A percentile compares a stretch with the other conserved stretches of the same genome.
phyloP scores from a whole-genome alignment of 2,797 vertebrate genomes.

The Parotocinclus haroldoi region DNA sequence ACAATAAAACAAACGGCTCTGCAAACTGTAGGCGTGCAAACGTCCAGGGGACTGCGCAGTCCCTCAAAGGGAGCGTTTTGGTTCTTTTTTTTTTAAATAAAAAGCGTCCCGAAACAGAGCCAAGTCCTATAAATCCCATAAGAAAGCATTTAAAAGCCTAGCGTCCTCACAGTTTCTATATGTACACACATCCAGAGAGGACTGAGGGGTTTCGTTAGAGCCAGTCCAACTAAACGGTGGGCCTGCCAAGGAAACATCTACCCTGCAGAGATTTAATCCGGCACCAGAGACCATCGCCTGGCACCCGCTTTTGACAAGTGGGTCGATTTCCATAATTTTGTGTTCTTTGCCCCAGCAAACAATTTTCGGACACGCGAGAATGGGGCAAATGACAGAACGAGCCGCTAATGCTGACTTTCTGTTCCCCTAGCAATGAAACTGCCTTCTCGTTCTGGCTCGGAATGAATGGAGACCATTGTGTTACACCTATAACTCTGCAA shows the following conservation, averaged over 20 bases:
- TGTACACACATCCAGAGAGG: too few relatives aligned
- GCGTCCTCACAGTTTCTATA: too few relatives aligned
- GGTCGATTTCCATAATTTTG: constrained; percentile 34
- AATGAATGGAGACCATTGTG: constrained; percentile 34
- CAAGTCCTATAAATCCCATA: too few relatives aligned
- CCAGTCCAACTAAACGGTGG: neutral
- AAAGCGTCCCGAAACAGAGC: too few relatives aligned
- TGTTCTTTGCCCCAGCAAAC: constrained; percentile 12
- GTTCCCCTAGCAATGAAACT: neutral
- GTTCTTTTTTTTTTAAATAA: too few relatives aligned
- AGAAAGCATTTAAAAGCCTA: too few relatives aligned
- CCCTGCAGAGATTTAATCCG: constrained; percentile 31
- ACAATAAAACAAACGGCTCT: too few relatives aligned
- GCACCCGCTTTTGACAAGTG: neutral
- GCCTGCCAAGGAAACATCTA: constrained; percentile 8
- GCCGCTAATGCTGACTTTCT: constrained; percentile 22
- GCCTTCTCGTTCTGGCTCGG: constrained; percentile 4
- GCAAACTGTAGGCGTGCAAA: too few relatives aligned
- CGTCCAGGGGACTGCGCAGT: too few relatives aligned
- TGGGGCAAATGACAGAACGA: constrained; percentile 27
- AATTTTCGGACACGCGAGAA: constrained; percentile 10
- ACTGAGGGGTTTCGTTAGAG: too few relatives aligned
- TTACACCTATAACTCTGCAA: constrained; percentile 3
- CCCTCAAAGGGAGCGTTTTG: too few relatives aligned
- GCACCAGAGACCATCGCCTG: constrained; percentile 38